A percentile compares a stretch with the other conserved stretches of the same genome.
Conservation (phyloP, 2,888 invertebrate species). For the Polydrusus tereticollis region DNA sequence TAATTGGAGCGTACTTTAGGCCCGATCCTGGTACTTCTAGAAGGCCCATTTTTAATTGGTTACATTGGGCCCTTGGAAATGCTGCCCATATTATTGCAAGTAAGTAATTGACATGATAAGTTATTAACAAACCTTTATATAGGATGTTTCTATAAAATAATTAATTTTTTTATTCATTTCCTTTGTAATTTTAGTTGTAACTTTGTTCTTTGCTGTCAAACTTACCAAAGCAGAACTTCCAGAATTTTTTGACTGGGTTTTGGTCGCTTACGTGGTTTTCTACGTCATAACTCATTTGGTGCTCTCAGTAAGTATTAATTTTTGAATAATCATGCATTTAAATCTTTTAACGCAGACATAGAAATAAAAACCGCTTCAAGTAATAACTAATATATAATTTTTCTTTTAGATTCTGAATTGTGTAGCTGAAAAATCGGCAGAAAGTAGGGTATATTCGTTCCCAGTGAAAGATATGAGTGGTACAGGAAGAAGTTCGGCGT, state of each 20-base stretch:
- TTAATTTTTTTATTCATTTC: not conserved
- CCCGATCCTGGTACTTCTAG: constrained; percentile 86
- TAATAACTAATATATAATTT: too few relatives aligned
- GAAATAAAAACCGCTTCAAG: too few relatives aligned
- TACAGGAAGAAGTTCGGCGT: constrained; percentile 72
- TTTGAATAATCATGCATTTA: too few relatives aligned
- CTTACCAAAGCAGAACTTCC: constrained; percentile 89
- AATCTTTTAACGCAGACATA: too few relatives aligned
- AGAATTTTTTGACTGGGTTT: constrained; percentile 87
- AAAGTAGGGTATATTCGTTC: constrained; percentile 82
- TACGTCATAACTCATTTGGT: constrained; percentile 90
- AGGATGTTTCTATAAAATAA: too few relatives aligned
- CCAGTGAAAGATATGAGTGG: constrained; percentile 88
- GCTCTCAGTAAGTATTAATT: constrained; percentile 87
- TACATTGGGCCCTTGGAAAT: constrained; percentile 91
- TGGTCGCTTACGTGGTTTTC: constrained; percentile 90
- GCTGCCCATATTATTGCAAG: constrained; percentile 88
- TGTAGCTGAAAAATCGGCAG: constrained; percentile 79
- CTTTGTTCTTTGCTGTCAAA: constrained; percentile 92
- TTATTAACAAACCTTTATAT: too few relatives aligned
- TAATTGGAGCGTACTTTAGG: constrained; percentile 84
- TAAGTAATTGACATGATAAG: too few relatives aligned
- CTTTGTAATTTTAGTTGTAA: constrained; percentile 79
- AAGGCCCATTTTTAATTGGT: constrained; percentile 90
- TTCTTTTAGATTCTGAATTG: constrained; percentile 80